Base-by-base conservation (phyloP, 2,113 vertebrate genomes). In the Calcarius ornatus region DNA sequence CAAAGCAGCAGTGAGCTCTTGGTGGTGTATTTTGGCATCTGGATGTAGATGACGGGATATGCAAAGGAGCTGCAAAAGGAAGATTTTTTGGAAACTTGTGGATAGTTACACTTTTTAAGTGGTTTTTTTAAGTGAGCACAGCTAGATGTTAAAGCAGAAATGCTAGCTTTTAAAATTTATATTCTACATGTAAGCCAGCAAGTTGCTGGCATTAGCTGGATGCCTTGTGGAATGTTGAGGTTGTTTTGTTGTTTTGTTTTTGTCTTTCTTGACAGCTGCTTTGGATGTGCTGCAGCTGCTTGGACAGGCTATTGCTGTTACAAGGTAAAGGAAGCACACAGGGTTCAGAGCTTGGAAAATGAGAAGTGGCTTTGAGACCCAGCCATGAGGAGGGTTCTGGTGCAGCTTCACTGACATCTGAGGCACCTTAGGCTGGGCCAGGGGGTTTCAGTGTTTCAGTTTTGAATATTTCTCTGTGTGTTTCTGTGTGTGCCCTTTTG, bases 1-100 rank as follows among this genome's bases (percentile, higher is more conserved):
- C 79, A 54, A 45, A 81, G 76, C 76, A 94, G 88, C 75, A 57
- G 6, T 30, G 59, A 88, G 59, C 38, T 92, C 68, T 47, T 83
- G 53, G 70, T 90, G 60, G 64, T 88, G 47, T 83, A 16, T 94
- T 92, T 93, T 94, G 86, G 72, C 86, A 53, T 76, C 37, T 71
- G 80, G 60, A 60, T 71, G 24, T 40, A 60, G 51, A 64, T 84
- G 77, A 84, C 0, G 0, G 76, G 81, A 75, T 50, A 66, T 35
- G 22, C 51, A 68, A 86, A 83, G 76, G 84, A 88, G 60, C 71
- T 89, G 77, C 48, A 75, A 88, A 87, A 95, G 77, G 86, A 84
- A 31, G 73, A 92, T 56, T 28, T 33, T 43, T 90, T 89, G 83
- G 81, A 91, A 96, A 73, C 73, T 68, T 85, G 68, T 66, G 47